Base-by-base conservation (phyloP, 2,113 vertebrate species). In the Tachycineta bicolor region DNA sequence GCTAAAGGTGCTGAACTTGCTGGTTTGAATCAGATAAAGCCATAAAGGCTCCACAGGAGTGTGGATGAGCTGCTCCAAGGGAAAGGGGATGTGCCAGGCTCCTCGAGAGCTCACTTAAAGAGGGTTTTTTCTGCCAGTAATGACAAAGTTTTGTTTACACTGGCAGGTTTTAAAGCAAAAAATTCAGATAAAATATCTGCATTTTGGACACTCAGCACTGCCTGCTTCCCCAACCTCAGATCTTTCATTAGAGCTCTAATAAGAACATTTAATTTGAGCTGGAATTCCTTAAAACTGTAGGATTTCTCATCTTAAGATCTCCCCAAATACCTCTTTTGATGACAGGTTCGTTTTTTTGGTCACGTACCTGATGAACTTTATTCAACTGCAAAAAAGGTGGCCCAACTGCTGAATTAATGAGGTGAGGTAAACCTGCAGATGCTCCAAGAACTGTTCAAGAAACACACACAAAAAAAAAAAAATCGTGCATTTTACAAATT, bases 301-400 rank as follows among this genome's bases (percentile, higher is more conserved):
- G 7, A 43, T 46, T 56, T 68, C 52, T 67, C 82, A 85, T 3
- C 53, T 34, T 49, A 22, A 79, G 15, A 68, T 37, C 46, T 77
- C 77, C 28, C 67, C 23, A 81, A 68, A 88, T 6, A 81, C 1
- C 37, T 53, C 12, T 24, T 83, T 44, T 43, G 39, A 34, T 13
- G 14, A 8, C 28, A 71, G 8, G 37, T 37, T 37, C 18, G 17
- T 4, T 31, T 13, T 76, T 75, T 64, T 52, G 28, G 33, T 34
- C 75, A 95, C 91, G 10, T 96, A 99, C 99, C 99, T 99, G 99
- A 94, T 99, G 98, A 55, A 98, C 98, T 98, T 99, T 99, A 94
- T 98, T 99, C 97, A 99, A 65, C 83, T 98, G 99, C 71, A 99
- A 95, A 94, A 99, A 98, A 8, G 99, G 98, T 28, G 99, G 93